Percentiles rank a stretch among this genome's conserved stretches.
Evolutionary conservation across 2,113 vertebrate species (phyloP).

Genomic region (Azemiops feae): DNA sequence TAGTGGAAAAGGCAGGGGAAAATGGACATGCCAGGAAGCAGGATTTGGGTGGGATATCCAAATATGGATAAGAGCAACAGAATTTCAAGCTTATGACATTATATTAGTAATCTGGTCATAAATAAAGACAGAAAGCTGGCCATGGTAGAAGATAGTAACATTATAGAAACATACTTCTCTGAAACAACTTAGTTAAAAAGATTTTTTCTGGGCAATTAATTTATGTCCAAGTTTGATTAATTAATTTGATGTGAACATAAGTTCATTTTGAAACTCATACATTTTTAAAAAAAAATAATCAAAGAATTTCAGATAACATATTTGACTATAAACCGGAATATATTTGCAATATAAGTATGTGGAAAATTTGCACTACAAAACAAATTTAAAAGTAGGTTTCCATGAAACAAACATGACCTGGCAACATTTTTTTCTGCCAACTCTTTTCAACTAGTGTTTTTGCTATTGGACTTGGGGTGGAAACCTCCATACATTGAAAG

Average conservation of each 20-base stretch:
- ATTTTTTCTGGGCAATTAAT: background rate
- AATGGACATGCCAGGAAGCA: background rate
- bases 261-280: background rate
- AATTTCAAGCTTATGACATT: background rate
- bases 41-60: background rate
- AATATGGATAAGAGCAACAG: background rate
- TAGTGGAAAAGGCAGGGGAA: background rate
- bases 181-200: background rate
- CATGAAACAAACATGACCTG: background rate
- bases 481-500: too few species aligned
- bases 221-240: background rate
- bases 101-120: background rate
- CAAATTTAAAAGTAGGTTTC: background rate
- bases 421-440: background rate
- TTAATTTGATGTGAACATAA: background rate
- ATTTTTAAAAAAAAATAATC: background rate
- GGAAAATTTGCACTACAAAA: background rate
- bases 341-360: background rate
- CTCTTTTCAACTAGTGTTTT: background rate
- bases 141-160: background rate
- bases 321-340: background rate
- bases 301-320: background rate
- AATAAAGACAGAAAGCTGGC: background rate
- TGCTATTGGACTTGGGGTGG: too few species aligned
- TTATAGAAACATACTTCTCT: background rate